Evolutionary conservation across 2,888 invertebrate species (phyloP), one percentile per base, ranked within the genome.

Genomic region (Galeruca laticollis): DNA sequence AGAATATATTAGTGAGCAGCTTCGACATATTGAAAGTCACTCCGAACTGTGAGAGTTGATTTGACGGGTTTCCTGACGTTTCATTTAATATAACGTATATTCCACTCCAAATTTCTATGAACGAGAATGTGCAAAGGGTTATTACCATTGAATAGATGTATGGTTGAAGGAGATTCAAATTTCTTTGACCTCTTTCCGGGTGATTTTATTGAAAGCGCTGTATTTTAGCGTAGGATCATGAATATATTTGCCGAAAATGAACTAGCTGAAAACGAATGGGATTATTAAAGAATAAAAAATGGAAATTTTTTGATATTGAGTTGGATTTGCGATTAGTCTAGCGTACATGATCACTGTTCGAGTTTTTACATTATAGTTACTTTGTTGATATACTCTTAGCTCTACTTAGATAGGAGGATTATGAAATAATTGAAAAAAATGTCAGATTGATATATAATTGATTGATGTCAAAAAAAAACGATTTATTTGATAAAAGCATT

Each of bases 121-220:
- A 10, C 15, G 47, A 47, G 18, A 47, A 47, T 47, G 47, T 18
- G 47, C 9, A 18, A 18, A 47, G 15, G 31, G 52, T 52, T 52
- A 52, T 52, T 26, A 52, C 13, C 52, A n/a, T 52, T 31, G 21
- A 52, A 54, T 21, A 31, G 26, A 54, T 54, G 54, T 54, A 31
- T 54, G 31, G 54, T 9, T 9, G 47, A 9, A 10, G 47, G 18
- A 47, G 18, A 47, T 47, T 47, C 15, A 9, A 47, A 47, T 47
- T 47, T 47, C 47, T 47, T 9, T 47, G 47, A 18, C 47, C 18
- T 47, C 47, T 15, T 47, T 47, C 15, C 47, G 15, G 9, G n/a
- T 15, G 47, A 8, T 47, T 47, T 47, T 47, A 47, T 47, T 8
- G 5, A 15, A 47, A 47, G 18, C 47, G 15, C 18, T 47, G 47